phyloP scores from a whole-genome alignment of 2,113 vertebrate species.

The Leucosticte australis region DNA sequence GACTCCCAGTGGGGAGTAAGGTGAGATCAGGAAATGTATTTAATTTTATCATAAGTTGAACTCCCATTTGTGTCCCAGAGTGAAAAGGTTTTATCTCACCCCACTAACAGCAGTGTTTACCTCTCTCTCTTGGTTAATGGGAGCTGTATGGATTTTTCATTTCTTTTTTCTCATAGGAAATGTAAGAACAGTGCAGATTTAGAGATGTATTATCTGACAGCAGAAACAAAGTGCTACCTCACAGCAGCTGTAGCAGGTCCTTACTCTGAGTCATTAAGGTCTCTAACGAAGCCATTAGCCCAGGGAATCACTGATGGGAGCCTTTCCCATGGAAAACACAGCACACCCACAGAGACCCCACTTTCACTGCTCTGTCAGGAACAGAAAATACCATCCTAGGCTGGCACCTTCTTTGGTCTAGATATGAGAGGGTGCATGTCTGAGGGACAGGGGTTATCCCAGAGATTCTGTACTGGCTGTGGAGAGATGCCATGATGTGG shows the following conservation, averaged over 20 bases:
- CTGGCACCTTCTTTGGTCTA: neutral
- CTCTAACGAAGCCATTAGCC: neutral
- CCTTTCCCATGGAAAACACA: neutral
- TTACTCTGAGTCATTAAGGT: neutral
- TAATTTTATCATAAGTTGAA: conserved; percentile 18
- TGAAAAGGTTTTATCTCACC: conserved; percentile 28
- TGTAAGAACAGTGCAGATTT: conserved; percentile 9
- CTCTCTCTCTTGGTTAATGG: neutral
- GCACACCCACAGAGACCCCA: neutral
- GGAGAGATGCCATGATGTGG: fast-evolving
- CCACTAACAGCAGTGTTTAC: neutral
- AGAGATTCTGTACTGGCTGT: neutral
- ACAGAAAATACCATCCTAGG: neutral
- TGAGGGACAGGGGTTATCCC: neutral
- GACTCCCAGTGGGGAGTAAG: neutral
- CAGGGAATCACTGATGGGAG: neutral
- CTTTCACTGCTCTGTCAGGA: neutral
- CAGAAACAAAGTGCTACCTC: conserved; percentile 24
- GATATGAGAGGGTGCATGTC: neutral
- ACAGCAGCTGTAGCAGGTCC: neutral
- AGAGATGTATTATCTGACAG: conserved; percentile 15
- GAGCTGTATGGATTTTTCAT: conserved; percentile 26
- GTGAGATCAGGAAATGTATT: neutral
- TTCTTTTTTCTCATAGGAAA: conserved; percentile 6
- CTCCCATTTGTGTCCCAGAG: conserved; percentile 35